Evolutionary conservation across 2,113 vertebrate species (phyloP), one percentile per base, ranked within the genome.

Genomic region (Mirza zaza): DNA sequence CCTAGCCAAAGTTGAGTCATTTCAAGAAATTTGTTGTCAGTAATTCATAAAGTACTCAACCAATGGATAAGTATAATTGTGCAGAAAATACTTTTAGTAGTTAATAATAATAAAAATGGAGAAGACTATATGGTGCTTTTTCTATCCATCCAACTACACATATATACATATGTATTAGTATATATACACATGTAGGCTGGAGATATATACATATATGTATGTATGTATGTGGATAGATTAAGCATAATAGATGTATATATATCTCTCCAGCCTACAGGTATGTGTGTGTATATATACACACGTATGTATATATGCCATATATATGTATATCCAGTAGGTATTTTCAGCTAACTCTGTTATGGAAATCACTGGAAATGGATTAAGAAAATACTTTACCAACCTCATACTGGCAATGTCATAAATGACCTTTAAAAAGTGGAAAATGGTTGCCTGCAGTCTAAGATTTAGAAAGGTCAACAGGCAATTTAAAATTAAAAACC

Each of bases 401-500:
- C 12, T 95, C 50, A 90, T 87, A 34, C 52, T 84, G 29, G 48
- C 34, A 55, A 76, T 93, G 34, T 92, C 34, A 87, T 89, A 94
- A 91, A 13, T 86, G 32, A 95, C 65, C 87, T 97, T 95, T 94
- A 75, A 36, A 90, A 96, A 79, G 65, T 94, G 36, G n/a, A 93
- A 96, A 83, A 55, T 87, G n/a, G 48, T 90, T 61, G 20, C 61
- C 39, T 90, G 50, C 23, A 95, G 61, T 50, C 7, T 94, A 89
- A 29, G 34, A 89, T 71, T 93, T 92, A 97, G 52, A 95, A 97
- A 91, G 57, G 59, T 87, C 75, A 96, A 65, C 76, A n/a, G 82
- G 13, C 48, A 87, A 84, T 90, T 95, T 96, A 94, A 87, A 96
- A 92, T 96, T 61, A 71, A 93, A 97, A 94, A 65, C 6, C 21